Evolutionary conservation across 1,140 invertebrate species (phyloP).

Genomic region (Stegodyphus dumicola): DNA sequence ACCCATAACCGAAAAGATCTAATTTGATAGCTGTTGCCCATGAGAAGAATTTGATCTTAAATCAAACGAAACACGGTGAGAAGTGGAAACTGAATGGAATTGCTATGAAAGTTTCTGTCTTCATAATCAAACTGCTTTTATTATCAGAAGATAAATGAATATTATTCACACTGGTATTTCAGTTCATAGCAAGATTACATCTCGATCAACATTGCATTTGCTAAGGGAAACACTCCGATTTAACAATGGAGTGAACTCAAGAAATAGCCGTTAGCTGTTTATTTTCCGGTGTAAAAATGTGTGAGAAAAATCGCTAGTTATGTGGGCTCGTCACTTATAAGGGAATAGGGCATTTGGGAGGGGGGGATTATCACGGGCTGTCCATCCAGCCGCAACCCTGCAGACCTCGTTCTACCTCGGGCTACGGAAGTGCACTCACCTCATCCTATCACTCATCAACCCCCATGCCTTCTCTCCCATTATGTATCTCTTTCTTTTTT

Average conservation of each 20-base stretch:
- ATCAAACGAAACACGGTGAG: too few species aligned
- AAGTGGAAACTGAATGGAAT: too few species aligned
- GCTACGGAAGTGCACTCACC: slow-evolving; percentile 56
- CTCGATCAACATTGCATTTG: too few species aligned
- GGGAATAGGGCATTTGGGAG: background rate
- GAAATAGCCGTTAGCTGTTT: background rate
- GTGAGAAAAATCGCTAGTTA: slow-evolving; percentile 16
- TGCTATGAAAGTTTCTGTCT: too few species aligned
- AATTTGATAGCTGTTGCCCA: too few species aligned
- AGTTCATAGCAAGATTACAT: too few species aligned
- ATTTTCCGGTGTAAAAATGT: slow-evolving; percentile 6
- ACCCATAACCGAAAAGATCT: too few species aligned
- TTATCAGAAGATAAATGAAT: too few species aligned
- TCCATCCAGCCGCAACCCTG: slow-evolving; percentile 25
- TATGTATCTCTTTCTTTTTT: background rate
- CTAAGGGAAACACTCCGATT: too few species aligned
- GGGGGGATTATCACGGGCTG: slow-evolving; percentile 8
- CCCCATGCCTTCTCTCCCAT: background rate
- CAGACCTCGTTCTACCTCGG: slow-evolving; percentile 26
- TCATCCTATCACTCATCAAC: slow-evolving; percentile 41
- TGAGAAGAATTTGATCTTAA: too few species aligned
- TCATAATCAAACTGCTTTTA: too few species aligned
- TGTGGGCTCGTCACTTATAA: slow-evolving; percentile 19
- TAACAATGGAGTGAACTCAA: background rate
- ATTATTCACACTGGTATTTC: too few species aligned